Evolutionary conservation across 2,888 invertebrate genomes (phyloP), one percentile per base, ranked within the genome.

Genomic region (Yponomeuta cagnagella): DNA sequence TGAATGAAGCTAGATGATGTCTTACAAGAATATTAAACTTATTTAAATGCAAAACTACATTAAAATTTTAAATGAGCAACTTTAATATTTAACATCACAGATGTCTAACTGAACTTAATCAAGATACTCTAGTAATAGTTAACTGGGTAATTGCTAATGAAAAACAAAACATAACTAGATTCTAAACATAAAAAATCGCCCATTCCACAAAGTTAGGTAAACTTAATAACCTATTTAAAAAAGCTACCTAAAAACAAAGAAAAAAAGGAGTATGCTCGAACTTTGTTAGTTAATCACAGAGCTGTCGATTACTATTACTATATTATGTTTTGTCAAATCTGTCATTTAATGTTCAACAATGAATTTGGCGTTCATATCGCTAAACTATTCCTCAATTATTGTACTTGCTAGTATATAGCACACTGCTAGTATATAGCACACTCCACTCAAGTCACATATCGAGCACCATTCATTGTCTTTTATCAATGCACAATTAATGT

Each of bases 21-120:
- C 23, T 33, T 58, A 70, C 23, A 69, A 23, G 10, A 43, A 66
- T 69, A 70, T 71, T 71, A 74, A 73, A 76, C 71, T 73, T 72
- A 76, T 72, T 73, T 71, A 76, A 75, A 72, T 74, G 73, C 75
- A 80, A 23, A 23, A 77, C 76, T 76, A 77, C 75, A 75, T 83
- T 84, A 87, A 86, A 87, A 84, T 85, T 84, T 83, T 76, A 84
- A 88, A 79, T 90, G 89, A 90, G 89, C 88, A 89, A 89, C 84
- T 79, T 83, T 85, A 81, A 79, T 71, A 79, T 78, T 80, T 78
- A 79, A 81, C 75, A 86, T 86, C 87, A 87, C 86, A 87, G 85
- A 81, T 81, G 79, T 23, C 33, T 63, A 31, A 63, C 67, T 37
- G 37, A 64, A 30, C 30, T 23, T 30, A 64, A 64, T 30, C 30